Evolutionary conservation across 2,888 invertebrate genomes (phyloP), one percentile per base, ranked within the genome.

Genomic region (Chironomus tentans): DNA sequence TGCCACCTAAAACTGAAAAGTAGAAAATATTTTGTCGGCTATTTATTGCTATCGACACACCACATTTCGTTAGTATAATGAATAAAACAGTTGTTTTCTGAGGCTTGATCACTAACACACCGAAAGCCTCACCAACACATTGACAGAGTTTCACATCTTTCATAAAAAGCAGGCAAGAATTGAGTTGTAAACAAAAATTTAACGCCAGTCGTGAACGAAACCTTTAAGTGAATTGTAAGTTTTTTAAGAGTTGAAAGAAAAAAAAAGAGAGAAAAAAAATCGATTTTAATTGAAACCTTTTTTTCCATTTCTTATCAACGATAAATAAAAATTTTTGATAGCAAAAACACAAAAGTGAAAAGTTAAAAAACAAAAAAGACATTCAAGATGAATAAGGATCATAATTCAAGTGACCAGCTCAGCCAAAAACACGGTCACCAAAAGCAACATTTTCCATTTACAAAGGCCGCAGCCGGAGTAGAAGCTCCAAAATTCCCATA

Each of bases 121-220:
- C 38, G 10, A 38, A 38, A 38, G 5, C 10, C 38, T 10, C 10
- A 38, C 38, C 38, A 38, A 7, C 12, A 65, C 56, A 18, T 56
- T 6, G 3, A 15, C n/a, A 56, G 6, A 56, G 56, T 56, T 56
- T 56, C 56, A 18, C 56, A 18, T 15, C 38, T 38, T 38, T 38
- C 38, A 38, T 38, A 38, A 38, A 15, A 15, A 56, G 56, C 18
- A 18, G n/a, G 15, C 18, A 56, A 56, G 18, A 22, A 65, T 24
- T 65, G 21, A 65, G 24, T 24, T 65, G 24, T 24, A 68, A 68
- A 68, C 68, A 68, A 68, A 28, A 13, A 28, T 46, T 68, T 28
- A 68, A 68, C 46, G 68, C 68, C 18, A 68, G 68, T 68, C n/a
- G 68, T 38, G 68, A 68, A 18, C 46, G 46, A 68, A 68, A 68